Conservation (phyloP, 2,113 vertebrate genomes). For the Spea multiplicata region DNA sequence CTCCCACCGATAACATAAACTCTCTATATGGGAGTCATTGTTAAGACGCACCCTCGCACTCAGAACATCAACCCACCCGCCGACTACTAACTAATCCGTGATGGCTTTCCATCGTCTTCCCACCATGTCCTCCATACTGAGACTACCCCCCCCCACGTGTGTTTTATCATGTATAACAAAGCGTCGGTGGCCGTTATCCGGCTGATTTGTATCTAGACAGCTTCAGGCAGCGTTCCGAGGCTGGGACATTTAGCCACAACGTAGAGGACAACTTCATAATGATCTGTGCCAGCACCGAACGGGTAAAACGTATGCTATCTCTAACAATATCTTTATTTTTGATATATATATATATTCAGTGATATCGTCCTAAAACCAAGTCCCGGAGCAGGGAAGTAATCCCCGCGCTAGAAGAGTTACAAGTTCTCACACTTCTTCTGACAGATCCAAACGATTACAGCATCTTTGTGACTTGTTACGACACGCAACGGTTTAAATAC, state of each 20-base stretch:
- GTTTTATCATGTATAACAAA: not conserved
- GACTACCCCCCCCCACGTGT: not conserved
- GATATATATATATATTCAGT: conserved; percentile 6
- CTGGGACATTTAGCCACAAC: conserved; percentile 10
- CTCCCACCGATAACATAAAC: no score
- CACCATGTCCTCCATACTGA: not conserved
- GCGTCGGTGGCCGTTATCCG: not conserved
- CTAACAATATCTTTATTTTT: conserved; percentile 20
- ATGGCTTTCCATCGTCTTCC: not conserved
- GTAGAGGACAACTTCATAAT: conserved; percentile 14
- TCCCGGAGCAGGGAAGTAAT: no score
- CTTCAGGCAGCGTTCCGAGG: not conserved
- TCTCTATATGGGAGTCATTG: no score
- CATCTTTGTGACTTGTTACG: no score
- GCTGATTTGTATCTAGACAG: conserved; percentile 4
- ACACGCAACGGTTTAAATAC: no score
- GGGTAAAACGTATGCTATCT: conserved; percentile 12
- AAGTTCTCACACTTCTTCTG: no score
- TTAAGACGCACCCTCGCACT: no score
- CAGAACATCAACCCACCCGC: not conserved
- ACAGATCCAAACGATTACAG: no score
- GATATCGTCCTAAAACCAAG: no score
- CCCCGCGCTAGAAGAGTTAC: no score
- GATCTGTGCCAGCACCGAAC: conserved; percentile 17
- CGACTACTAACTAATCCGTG: not conserved